Base-by-base conservation (phyloP, 30 jellyfish, hydroid and myxozoan genomes). In the Cassiopea xamachana region DNA sequence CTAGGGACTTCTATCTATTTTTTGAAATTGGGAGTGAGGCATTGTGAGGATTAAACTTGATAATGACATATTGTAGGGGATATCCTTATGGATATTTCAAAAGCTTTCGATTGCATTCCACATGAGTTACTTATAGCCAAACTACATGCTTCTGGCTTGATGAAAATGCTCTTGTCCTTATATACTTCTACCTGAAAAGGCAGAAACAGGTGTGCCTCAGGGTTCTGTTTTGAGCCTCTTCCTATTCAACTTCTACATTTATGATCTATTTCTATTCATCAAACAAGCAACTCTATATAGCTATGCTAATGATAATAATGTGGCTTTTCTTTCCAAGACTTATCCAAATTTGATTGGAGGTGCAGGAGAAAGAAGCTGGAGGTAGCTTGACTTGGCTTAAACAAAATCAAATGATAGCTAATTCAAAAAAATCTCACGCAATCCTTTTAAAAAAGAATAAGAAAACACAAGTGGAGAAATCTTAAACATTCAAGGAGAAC, bases 321-420 rank as follows among this genome's bases (percentile, higher is more conserved):
- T 81, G 5, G 69, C 60, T 13, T n/a, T n/a, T 68, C 59, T 81
- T 48, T 81, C 90, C 17, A 81, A 43, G 27, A 60, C 87, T 6
- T 44, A 62, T 9, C 48, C 87, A 86, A 55, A 73, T 60, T 59
- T 75, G 3, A 81, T 27, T 86, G 12, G 73, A 73, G 58, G 2
- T 86, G 67, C 59, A 44, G 14, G 91, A 75, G 8, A 44, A 46
- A 62, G 93, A 86, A 48, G 7, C 93, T 7, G 73, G 73, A 18
- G 48, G 46, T n/a, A 64, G 75, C n/a, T 15, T 68, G 16, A 90
- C n/a, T 45, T 84, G 92, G 92, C 72, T 81, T 45, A 58, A 58
- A 81, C 51, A 9, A 50, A 81, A 51, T 48, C 45, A 81, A 46
- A 81, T 81, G 90, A 81, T 81, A 50, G 90, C 90, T 1, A 81